A percentile compares a stretch with the other conserved stretches of the same genome.
phyloP scores from a whole-genome alignment of 2,797 vertebrate species.

The Macropodus opercularis region DNA sequence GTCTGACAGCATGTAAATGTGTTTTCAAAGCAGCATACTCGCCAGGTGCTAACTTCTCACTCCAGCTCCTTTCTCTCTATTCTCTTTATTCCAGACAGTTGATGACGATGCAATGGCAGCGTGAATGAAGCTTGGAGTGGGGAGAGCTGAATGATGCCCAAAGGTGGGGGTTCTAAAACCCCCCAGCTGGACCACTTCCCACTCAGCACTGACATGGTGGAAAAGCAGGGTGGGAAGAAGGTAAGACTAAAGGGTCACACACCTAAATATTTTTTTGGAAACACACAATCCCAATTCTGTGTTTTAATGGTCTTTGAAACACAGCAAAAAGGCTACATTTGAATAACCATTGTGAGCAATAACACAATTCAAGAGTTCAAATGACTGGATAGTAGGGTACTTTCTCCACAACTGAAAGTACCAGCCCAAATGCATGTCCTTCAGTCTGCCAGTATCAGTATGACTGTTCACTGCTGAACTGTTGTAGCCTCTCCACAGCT shows the following conservation, averaged over 20 bases:
- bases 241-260: slow-evolving; percentile 72
- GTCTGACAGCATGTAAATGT: slow-evolving; percentile 67
- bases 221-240: slow-evolving; percentile 99
- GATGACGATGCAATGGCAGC: slow-evolving; percentile 96
- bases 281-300: not conserved
- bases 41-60: slow-evolving; percentile 67
- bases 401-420: slow-evolving; percentile 9
- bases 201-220: slow-evolving; percentile 99
- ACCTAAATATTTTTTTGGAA: slow-evolving; percentile 19
- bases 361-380: not conserved
- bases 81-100: slow-evolving; percentile 86
- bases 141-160: slow-evolving; percentile 99
- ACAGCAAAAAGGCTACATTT: slow-evolving; percentile 2
- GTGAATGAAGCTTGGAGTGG: slow-evolving; percentile 92
- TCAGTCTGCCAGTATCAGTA: not conserved
- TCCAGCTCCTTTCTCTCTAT: slow-evolving; percentile 21
- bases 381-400: not conserved
- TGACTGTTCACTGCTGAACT: not conserved
- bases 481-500: not conserved
- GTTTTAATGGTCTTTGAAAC: slow-evolving; percentile 8
- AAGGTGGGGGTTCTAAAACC: slow-evolving; percentile 99
- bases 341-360: not conserved
- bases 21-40: slow-evolving; percentile 72
- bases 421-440: not conserved
- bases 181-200: slow-evolving; percentile 97